Evolutionary conservation across 2,888 invertebrate species (phyloP), one percentile per base, ranked within the genome.

Genomic region (Amiota communis): DNA sequence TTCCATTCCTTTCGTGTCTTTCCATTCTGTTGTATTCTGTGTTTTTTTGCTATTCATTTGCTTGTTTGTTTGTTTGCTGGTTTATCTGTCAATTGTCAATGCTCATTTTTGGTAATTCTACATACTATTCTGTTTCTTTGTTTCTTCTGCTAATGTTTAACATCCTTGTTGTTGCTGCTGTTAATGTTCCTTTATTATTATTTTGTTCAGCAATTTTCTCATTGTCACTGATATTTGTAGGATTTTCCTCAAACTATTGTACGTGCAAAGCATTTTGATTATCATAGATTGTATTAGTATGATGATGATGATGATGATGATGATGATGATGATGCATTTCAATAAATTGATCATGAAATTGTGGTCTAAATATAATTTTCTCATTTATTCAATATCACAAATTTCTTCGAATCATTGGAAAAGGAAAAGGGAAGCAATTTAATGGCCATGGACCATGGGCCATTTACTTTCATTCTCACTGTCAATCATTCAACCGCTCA

Each of bases 11-110:
- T 36, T 36, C 36, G n/a, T n/a, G n/a, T n/a, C 23, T 23, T 23
- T 23, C 23, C 23, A 23, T 23, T 23, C 23, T 23, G 23, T 23
- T 23, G 23, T 23, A 23, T 23, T 23, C 1, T 36, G 36, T 36
- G 2, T 36, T 36, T 2, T 36, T 6, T 36, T 36, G 8, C 59
- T 20, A 20, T 20, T 59, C 53, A 15, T 53, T 8, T 15, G 15
- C 15, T 59, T 59, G 17, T 59, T 8, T 15, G 15, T 4, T 59
- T 59, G 17, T 59, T 59, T 17, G 17, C 59, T 59, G 59, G 36
- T 59, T 59, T 59, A 20, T 11, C 59, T 17, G 17, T 59, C 59
- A 59, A 17, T 59, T 59, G 59, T 59, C 59, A 20, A 17, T 59
- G 15, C 17, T 20, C 59, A 59, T 59, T 59, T 59, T 15, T 15